Evolutionary conservation across 2,888 invertebrate genomes (phyloP).

Genomic region (Trissolcus japonicus): DNA sequence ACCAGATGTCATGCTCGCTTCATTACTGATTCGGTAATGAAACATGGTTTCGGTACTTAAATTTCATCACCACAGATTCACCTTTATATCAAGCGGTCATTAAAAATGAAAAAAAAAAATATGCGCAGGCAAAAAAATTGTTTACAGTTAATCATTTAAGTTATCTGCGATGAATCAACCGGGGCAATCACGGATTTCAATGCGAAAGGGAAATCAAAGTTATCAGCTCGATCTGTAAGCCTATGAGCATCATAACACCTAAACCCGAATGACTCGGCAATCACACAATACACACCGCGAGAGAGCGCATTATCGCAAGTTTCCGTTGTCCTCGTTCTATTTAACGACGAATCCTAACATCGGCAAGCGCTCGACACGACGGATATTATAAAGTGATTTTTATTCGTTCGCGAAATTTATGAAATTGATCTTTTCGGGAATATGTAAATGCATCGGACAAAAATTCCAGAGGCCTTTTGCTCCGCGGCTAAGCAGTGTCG

Average conservation of each 20-base stretch:
- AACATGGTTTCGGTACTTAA: too few species aligned
- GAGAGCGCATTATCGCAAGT: slow-evolving; percentile 45
- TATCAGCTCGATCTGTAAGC: slow-evolving; percentile 23
- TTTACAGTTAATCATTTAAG: slow-evolving; percentile 14
- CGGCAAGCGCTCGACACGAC: slow-evolving; percentile 1
- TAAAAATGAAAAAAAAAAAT: too few species aligned
- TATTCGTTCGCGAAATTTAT: slow-evolving; percentile 42
- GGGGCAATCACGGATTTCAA: slow-evolving; percentile 13
- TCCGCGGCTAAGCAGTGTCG: slow-evolving; percentile 46
- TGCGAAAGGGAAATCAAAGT: slow-evolving; percentile 24
- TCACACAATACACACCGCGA: slow-evolving; percentile 28
- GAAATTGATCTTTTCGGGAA: slow-evolving; percentile 52
- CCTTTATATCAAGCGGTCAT: too few species aligned
- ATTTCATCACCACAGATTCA: too few species aligned
- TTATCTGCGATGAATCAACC: slow-evolving; percentile 4
- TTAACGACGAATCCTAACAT: slow-evolving; percentile 44
- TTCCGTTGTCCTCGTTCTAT: slow-evolving; percentile 66
- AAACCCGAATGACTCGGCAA: slow-evolving; percentile 30
- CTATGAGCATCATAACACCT: slow-evolving; percentile 20
- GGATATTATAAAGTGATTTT: slow-evolving; percentile 38
- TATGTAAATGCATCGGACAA: slow-evolving; percentile 38
- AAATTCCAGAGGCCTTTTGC: slow-evolving; percentile 25
- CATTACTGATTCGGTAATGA: too few species aligned
- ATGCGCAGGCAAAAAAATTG: neutral
- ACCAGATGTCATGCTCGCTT: too few species aligned